These are phyloP conservation scores for Ptycholaimellus sp. DNA, from an alignment of 2,888 invertebrate genomes.

Conservation along the genomic window DNA sequence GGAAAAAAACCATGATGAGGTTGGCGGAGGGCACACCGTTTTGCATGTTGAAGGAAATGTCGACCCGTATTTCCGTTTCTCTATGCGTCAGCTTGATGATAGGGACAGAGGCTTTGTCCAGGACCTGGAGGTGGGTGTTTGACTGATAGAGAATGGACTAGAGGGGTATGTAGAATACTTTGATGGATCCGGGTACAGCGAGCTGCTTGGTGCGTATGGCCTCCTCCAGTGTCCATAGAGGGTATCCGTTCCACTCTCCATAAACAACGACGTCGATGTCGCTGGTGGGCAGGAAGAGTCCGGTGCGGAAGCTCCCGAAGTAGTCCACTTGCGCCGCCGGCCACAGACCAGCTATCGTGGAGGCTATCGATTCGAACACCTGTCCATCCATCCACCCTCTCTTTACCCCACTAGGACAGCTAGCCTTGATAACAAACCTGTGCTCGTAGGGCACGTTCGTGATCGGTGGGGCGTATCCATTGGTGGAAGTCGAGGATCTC, in stretches of 20 bases:
- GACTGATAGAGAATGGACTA: too few relatives aligned
- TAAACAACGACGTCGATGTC: slow-evolving; percentile 50
- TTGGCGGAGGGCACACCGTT: slow-evolving; percentile 89
- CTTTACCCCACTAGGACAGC: too few relatives aligned
- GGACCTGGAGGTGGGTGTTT: too few relatives aligned
- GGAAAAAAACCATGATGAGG: slow-evolving; percentile 46
- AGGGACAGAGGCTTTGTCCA: slow-evolving; percentile 92
- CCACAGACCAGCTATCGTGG: too few relatives aligned
- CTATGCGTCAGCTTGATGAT: slow-evolving; percentile 86
- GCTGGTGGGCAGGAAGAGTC: slow-evolving; percentile 80
- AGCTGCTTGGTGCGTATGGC: slow-evolving; percentile 67
- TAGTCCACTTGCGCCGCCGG: slow-evolving; percentile 46
- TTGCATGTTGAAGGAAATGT: slow-evolving; percentile 96
- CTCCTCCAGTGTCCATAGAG: slow-evolving; percentile 65
- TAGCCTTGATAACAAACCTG: too few relatives aligned
- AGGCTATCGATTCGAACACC: too few relatives aligned
- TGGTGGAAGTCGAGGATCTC: slow-evolving; percentile 87
- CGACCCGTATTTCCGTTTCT: slow-evolving; percentile 61
- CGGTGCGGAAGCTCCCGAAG: slow-evolving; percentile 90
- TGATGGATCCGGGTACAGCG: slow-evolving; percentile 63
- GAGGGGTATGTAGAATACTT: too few relatives aligned
- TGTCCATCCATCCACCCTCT: too few relatives aligned
- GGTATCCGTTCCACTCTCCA: slow-evolving; percentile 63
- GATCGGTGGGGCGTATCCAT: slow-evolving; percentile 78
- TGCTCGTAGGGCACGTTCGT: too few relatives aligned